Evolutionary conservation across 2,888 invertebrate genomes (phyloP), one percentile per base, ranked within the genome.

Genomic region (Noctua janthe): DNA sequence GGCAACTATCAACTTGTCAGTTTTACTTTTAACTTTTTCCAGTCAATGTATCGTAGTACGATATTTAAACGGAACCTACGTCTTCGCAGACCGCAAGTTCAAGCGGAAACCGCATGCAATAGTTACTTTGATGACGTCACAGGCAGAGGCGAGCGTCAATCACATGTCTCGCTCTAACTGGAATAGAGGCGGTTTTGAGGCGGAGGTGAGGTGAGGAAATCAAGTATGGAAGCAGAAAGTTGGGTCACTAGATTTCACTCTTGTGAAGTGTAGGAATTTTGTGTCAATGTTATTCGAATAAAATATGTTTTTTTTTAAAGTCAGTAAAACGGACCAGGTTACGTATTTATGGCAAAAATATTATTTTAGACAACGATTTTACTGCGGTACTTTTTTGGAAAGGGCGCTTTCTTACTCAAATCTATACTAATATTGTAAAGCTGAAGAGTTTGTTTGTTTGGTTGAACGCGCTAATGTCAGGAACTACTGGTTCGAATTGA

Each of bases 21-120:
- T 39, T 39, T 39, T 39, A 39, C 39, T 39, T 39, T 39, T 39
- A 39, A 39, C 35, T 39, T 39, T 39, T 39, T 39, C 5, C 39
- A 39, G 39, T 59, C 51, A 43, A 56, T 59, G 3, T 67, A 3
- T 56, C 7, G 2, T 1, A 35, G 1, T 11, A 17, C 29, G 69
- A 49, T 56, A 81, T 66, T 56, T 29, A 66, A 81, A 35, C 10
- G 23, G 35, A 67, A 49, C 29, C 43, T 35, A 47, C 2, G 51
- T 51, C 29, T 81, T 49, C 17, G 20, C 35, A 64, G 13, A 69
- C 51, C 47, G 49, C 71, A 70, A 47, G 15, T 6, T 84, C 29
- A 70, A 73, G 39, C 54, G 49, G n/a, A 74, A 86, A 77, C 74
- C 82, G 51, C 77, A 69, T 66, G 66, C 56, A 81, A 81, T 71